phyloP scores from a whole-genome alignment of 2,888 invertebrate species.

The Diplolepis rosae region DNA sequence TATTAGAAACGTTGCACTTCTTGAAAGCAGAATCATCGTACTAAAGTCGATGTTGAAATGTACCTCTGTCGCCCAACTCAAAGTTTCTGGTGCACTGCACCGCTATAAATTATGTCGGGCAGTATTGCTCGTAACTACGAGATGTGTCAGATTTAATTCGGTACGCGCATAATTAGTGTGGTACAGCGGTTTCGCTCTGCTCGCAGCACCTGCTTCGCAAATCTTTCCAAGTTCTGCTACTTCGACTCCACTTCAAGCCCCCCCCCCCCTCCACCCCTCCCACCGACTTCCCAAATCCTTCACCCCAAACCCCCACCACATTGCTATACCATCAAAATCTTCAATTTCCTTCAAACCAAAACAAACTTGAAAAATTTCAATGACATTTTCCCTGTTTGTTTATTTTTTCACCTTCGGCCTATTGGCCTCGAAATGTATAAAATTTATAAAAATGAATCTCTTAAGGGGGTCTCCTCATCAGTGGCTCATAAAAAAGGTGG shows the following conservation, averaged over 20 bases:
- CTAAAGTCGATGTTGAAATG: constrained; percentile 31
- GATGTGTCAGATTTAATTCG: constrained; percentile 51
- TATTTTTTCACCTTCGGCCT: background rate
- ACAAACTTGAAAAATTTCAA: background rate
- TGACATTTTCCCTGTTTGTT: background rate
- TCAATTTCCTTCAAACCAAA: background rate
- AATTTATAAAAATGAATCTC: too few species aligned
- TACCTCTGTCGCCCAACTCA: constrained; percentile 17
- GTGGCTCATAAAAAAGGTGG: too few species aligned
- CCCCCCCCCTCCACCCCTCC: constrained; percentile 9
- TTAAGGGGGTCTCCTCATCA: too few species aligned
- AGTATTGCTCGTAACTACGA: constrained; percentile 44
- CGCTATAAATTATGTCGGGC: constrained; percentile 43
- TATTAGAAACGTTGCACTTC: constrained; percentile 14
- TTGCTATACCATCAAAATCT: constrained; percentile 43
- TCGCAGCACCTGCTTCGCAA: constrained; percentile 70
- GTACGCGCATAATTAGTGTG: constrained; percentile 50
- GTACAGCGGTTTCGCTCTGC: constrained; percentile 66
- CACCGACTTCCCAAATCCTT: too few species aligned
- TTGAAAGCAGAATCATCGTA: constrained; percentile 1
- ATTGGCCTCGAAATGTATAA: too few species aligned
- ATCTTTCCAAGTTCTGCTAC: constrained; percentile 48
- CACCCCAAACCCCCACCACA: background rate
- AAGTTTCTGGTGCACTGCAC: constrained; percentile 23
- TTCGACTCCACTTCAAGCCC: constrained; percentile 32